phyloP scores from a whole-genome alignment of 2,113 vertebrate genomes.

The Python bivittatus region DNA sequence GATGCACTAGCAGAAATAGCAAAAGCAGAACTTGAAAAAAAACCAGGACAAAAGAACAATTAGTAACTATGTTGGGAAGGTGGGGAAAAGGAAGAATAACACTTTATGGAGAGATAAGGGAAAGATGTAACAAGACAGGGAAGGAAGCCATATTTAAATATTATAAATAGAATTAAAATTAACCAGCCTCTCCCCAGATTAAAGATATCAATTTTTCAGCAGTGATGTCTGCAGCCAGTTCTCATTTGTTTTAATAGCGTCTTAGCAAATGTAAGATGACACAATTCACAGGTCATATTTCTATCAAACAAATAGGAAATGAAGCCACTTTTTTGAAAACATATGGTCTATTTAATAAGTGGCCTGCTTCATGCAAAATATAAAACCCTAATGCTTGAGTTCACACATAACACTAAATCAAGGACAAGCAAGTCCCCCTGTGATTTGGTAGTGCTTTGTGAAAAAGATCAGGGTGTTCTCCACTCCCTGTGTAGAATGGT shows the following conservation, averaged over 20 bases:
- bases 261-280: not conserved
- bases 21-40: not conserved
- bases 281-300: not conserved
- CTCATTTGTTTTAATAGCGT: not conserved
- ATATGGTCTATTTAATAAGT: not conserved
- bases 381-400: not conserved
- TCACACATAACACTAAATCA: not conserved
- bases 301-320: not conserved
- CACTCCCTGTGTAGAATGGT: not conserved
- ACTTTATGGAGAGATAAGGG: not conserved
- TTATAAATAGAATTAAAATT: not conserved
- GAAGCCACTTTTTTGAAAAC: not conserved
- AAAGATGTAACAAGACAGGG: not conserved
- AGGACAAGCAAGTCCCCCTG: not conserved
- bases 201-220: not conserved
- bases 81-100: not conserved
- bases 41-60: not conserved
- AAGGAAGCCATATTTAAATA: not conserved
- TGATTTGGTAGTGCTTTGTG: not conserved
- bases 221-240: not conserved
- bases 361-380: not conserved
- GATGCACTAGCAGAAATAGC: not conserved
- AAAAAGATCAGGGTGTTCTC: not conserved
- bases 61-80: not conserved
- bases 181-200: not conserved